phyloP scores from a whole-genome alignment of 2,888 invertebrate species.

The Leptopilina drosophilae region DNA sequence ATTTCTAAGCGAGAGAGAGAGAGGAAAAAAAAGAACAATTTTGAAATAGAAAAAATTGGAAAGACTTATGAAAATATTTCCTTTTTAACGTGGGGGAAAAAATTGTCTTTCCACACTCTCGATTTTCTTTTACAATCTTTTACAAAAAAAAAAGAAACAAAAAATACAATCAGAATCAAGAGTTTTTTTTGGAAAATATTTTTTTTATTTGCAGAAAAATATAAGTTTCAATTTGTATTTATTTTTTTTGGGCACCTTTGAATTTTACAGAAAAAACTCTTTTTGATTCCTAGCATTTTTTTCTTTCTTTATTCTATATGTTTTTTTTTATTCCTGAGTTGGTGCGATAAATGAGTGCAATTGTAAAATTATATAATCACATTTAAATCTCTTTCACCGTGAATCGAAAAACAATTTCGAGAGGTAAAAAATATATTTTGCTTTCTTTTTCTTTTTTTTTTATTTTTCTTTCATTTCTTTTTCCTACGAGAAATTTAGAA shows the following conservation, averaged over 20 bases:
- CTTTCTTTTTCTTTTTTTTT: background rate
- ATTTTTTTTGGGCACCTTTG: constrained; percentile 24
- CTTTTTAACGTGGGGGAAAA: too few species aligned
- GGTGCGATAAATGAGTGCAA: constrained; percentile 21
- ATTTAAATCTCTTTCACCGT: background rate
- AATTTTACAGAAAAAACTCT: constrained; percentile 31
- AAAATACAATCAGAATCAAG: background rate
- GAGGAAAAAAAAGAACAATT: background rate
- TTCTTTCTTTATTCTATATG: background rate
- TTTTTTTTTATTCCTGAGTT: constrained; percentile 4
- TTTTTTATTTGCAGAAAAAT: constrained; percentile 30
- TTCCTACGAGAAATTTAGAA: constrained; percentile 14
- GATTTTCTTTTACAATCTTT: background rate
- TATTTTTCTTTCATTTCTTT: constrained; percentile 2
- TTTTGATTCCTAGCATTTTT: background rate
- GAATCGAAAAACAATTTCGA: constrained; percentile 11
- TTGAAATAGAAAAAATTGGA: background rate
- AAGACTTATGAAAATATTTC: too few species aligned
- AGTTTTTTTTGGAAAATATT: constrained; percentile 26
- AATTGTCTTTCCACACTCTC: too few species aligned
- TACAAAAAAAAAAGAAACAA: background rate
- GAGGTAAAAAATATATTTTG: constrained; percentile 32
- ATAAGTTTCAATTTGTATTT: constrained; percentile 17
- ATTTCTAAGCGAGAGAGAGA: background rate
- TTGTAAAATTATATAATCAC: constrained; percentile 1